phyloP scores from a whole-genome alignment of 2,113 vertebrate genomes.

The Gopherus flavomarginatus region DNA sequence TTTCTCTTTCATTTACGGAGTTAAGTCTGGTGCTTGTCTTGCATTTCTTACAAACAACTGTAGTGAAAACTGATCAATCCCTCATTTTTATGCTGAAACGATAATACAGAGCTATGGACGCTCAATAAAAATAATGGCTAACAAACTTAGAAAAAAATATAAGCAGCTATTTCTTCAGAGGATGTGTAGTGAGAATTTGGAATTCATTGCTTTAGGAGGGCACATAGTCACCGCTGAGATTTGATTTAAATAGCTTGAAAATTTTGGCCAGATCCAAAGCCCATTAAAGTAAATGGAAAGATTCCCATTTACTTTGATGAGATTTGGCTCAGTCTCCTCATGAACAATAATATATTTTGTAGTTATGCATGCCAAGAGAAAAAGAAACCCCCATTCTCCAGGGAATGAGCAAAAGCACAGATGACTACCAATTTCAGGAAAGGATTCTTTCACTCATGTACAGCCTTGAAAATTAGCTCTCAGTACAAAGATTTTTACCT shows the following conservation, averaged over 20 bases:
- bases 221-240: neutral
- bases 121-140: neutral
- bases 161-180: neutral
- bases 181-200: neutral
- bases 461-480: neutral
- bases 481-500: neutral
- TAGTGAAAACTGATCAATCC: neutral
- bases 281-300: neutral
- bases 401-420: neutral
- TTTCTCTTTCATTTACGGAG: neutral
- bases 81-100: fast-evolving
- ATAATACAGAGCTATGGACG: neutral
- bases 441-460: neutral
- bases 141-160: neutral
- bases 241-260: neutral
- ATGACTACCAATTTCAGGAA: neutral
- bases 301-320: neutral
- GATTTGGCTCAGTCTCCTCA: neutral
- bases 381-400: neutral
- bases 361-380: neutral
- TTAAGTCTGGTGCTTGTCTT: neutral
- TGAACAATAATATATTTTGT: conserved; percentile 8
- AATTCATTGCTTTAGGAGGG: neutral
- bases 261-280: neutral
- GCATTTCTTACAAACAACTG: neutral